A percentile compares a stretch with the other conserved stretches of the same genome.
Conservation (phyloP, 2,888 invertebrate genomes). For the Ectemnius lituratus region DNA sequence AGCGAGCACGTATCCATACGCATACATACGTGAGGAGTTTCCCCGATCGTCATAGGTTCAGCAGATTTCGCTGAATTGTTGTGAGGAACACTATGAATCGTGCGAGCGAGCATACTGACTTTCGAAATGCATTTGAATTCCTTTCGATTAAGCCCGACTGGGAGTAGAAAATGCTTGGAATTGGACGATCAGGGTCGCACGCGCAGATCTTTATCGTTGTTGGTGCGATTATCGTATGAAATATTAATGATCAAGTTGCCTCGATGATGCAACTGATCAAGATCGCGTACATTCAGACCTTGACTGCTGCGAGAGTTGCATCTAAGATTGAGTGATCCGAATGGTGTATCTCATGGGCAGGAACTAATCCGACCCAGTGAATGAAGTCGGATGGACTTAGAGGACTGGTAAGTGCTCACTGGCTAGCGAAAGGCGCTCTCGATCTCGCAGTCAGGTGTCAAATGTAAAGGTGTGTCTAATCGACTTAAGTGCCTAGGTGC, state of each 20-base stretch:
- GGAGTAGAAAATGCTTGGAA: no score
- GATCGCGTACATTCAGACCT: not conserved
- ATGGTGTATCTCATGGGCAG: not conserved
- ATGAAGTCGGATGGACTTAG: constrained; percentile 1
- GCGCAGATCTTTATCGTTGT: no score
- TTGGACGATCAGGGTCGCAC: no score
- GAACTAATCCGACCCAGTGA: not conserved
- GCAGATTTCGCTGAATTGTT: constrained; percentile 39
- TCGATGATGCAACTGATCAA: not conserved
- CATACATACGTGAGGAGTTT: constrained; percentile 50
- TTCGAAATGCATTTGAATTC: not conserved
- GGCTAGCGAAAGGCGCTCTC: not conserved
- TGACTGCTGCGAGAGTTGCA: not conserved
- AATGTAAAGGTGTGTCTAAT: constrained; percentile 46
- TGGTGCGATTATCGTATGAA: not conserved
- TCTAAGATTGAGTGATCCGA: not conserved
- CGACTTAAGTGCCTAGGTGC: constrained; percentile 37
- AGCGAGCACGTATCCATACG: constrained; percentile 36
- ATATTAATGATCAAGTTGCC: not conserved
- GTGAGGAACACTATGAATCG: not conserved
- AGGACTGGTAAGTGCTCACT: constrained; percentile 14
- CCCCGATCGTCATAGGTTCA: constrained; percentile 29
- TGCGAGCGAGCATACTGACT: not conserved
- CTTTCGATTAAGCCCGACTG: not conserved
- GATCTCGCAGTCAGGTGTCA: constrained; percentile 15